Base-by-base conservation (phyloP, 1,140 invertebrate species). In the Leptoteleia sp. region DNA sequence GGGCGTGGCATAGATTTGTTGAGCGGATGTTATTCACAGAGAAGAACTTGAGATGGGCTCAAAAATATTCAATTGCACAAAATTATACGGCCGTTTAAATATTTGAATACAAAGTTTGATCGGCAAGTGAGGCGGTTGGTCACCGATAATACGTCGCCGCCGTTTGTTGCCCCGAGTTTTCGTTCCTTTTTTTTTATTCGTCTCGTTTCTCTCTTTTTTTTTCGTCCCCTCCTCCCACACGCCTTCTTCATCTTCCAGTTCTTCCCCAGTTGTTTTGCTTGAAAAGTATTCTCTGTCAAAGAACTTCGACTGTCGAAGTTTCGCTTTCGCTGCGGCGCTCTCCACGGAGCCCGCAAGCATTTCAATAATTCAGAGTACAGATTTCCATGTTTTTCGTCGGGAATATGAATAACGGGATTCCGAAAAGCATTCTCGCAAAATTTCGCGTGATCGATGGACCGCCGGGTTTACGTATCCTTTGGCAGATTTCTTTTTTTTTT, bases 321-420 rank as follows among this genome's bases (percentile, higher is more conserved):
- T 54, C 38, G 70, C 71, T 73, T 72, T 75, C 37, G 43, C 25
- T 25, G 17, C 45, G 19, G 11, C 38, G 40, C 50, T 61, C 29
- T 38, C 16, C 5, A 17, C 37, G 17, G 17, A 13, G 70, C 54
- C 73, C 62, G 57, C 48, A 52, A 81, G 76, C 61, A 80, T 83
- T 81, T 85, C 81, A 84, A 84, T 83, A 85, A 84, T 85, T 83
- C 79, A 85, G 70, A 76, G 59, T 84, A 82, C 81, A 78, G 79
- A 84, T 85, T 85, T 82, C 81, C 43, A 76, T 71, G 65, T 77
- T 81, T 81, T 83, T 80, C 61, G 59, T 22, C 54, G 40, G 42
- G 55, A 67, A 76, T 79, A 83, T 73, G 70, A 81, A 81, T 76
- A 76, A 76, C 72, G 62, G 55, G 27, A 61, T 62, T 42, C 48